A percentile compares a stretch with the other conserved stretches of the same genome.
These are phyloP conservation scores for Paramacrobiotus metropolitanus DNA, from an alignment of 1,140 invertebrate genomes.

Conservation along the genomic window DNA sequence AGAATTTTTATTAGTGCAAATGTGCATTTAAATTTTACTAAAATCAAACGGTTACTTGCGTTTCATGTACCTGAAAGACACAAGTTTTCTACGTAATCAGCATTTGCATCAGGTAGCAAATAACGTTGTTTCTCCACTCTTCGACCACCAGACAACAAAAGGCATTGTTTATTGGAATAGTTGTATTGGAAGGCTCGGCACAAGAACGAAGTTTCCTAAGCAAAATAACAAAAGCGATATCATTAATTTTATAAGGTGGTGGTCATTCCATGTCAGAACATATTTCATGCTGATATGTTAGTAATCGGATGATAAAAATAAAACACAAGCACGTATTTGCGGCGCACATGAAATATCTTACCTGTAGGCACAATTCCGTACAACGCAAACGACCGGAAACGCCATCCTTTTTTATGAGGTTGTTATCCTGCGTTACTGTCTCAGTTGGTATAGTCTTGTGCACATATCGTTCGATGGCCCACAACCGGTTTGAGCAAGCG, in stretches of 20 bases:
- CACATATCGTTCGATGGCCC: neutral
- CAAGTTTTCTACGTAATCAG: neutral
- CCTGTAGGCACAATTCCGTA: neutral
- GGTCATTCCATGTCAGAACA: neutral
- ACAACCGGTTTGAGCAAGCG: neutral
- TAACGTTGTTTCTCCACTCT: neutral
- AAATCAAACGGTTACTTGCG: no score
- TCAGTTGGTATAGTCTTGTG: neutral
- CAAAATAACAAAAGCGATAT: neutral
- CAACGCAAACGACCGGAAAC: neutral
- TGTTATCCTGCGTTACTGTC: neutral
- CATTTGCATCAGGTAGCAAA: neutral
- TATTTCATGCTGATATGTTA: neutral
- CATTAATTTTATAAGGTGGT: neutral
- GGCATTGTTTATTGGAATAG: neutral
- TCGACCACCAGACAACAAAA: neutral
- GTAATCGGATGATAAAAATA: neutral
- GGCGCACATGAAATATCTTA: neutral
- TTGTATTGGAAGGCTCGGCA: neutral
- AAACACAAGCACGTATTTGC: neutral
- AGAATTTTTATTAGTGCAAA: no score
- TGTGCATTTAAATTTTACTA: neutral
- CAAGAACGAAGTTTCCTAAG: neutral
- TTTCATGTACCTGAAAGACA: neutral
- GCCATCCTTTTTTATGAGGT: neutral